Conservation (phyloP, 2,797 vertebrate genomes). For the Xenopus petersii region DNA sequence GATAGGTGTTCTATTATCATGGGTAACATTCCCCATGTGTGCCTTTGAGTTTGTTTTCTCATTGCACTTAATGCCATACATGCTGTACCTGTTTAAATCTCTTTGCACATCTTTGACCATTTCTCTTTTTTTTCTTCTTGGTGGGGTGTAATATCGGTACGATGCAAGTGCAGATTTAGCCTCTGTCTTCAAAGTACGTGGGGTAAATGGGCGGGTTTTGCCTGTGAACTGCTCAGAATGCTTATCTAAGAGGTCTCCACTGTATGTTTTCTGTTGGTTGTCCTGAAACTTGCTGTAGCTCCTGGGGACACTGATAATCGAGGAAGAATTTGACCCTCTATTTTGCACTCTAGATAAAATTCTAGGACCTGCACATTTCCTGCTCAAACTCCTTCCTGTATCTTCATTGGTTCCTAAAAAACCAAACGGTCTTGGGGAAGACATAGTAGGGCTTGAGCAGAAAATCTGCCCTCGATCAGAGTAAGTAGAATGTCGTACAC, state of each 20-base stretch:
- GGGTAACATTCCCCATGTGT: no score
- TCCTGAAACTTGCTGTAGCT: slow-evolving; percentile 65
- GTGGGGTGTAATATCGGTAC: slow-evolving; percentile 86
- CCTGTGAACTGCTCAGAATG: slow-evolving; percentile 80
- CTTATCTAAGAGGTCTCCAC: slow-evolving; percentile 82
- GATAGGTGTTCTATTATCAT: no score
- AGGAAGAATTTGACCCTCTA: slow-evolving; percentile 38
- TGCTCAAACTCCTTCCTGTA: slow-evolving; percentile 50
- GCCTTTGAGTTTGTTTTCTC: no score
- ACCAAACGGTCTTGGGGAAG: slow-evolving; percentile 52
- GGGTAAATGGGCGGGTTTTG: slow-evolving; percentile 78
- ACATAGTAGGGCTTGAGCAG: slow-evolving; percentile 62
- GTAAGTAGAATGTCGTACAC: not conserved
- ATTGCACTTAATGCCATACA: not conserved
- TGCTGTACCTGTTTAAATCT: slow-evolving; percentile 71
- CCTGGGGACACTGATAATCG: slow-evolving; percentile 42
- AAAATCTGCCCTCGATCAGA: slow-evolving; percentile 55
- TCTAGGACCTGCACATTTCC: slow-evolving; percentile 46
- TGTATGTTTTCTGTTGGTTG: slow-evolving; percentile 66
- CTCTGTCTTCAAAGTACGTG: slow-evolving; percentile 83
- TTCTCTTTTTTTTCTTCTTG: slow-evolving; percentile 62
- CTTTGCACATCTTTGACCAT: slow-evolving; percentile 59
- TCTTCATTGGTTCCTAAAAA: slow-evolving; percentile 5
- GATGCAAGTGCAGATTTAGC: slow-evolving; percentile 78
- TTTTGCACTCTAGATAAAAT: slow-evolving; percentile 43